Base-by-base conservation (phyloP, 2,888 invertebrate genomes). In the Muscina levida region DNA sequence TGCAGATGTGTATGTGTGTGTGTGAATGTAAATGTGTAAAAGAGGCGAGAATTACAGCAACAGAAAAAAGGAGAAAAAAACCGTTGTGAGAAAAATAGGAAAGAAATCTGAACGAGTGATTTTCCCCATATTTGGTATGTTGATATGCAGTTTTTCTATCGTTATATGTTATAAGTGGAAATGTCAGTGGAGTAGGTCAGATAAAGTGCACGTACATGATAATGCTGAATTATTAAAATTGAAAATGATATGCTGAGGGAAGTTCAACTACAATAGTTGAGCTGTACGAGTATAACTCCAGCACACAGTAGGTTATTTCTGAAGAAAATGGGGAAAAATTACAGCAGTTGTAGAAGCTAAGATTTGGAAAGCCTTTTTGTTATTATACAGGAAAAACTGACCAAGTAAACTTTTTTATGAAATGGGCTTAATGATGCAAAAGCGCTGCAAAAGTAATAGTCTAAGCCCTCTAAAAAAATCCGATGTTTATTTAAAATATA, bases 121-220 rank as follows among this genome's bases (percentile, higher is more conserved):
- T 67, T 81, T 67, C 62, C 70, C 3, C 3, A 31, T 31, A 48
- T 68, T 59, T 59, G 51, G 59, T 68, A 48, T 67, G 67, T 53
- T 19, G 67, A 72, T 77, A 73, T 19, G 68, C 53, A 42, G 53
- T 19, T 51, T 24, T 19, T 66, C 26, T 46, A 74, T 46, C 56
- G n/a, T 39, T 56, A 19, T 59, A 11, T 39, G 37, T 62, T 42
- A 51, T 48, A 59, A 67, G 59, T 51, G 59, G 53, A 62, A 77
- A 67, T 72, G 77, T 77, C 71, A 77, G 71, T 74, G 67, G 81
- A 81, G 81, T 77, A 81, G 81, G 77, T 81, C 81, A 77, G 0
- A 77, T 56, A 42, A 46, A 68, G 56, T 46, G 37, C 42, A 56
- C 56, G 11, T 11, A 59, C 31, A 48, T 66, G 17, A 57, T 37